These are phyloP conservation scores for Pseudomyrmex gracilis DNA, from an alignment of 1,140 invertebrate species.

Conservation along the genomic window DNA sequence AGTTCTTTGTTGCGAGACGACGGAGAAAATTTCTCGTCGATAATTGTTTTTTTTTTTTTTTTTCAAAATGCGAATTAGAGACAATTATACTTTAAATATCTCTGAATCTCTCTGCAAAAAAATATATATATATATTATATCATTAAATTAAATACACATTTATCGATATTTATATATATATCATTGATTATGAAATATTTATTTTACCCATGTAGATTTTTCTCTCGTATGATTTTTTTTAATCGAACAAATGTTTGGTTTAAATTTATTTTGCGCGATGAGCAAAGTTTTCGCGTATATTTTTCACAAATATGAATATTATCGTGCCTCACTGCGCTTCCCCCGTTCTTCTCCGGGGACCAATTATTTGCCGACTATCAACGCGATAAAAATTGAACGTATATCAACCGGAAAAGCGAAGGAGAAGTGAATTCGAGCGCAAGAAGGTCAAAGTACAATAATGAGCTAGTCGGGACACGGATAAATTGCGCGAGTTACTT, in stretches of 20 bases:
- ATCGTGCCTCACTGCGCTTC: not conserved
- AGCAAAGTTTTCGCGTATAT: not conserved
- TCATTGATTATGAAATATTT: conserved; percentile 33
- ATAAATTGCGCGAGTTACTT: conserved; percentile 67
- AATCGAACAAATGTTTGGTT: conserved; percentile 34
- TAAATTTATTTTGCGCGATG: conserved; percentile 48
- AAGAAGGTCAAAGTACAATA: conserved; percentile 54
- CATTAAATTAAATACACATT: too few species aligned
- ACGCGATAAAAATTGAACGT: conserved; percentile 26
- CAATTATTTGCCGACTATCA: conserved; percentile 43
- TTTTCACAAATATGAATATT: conserved; percentile 18
- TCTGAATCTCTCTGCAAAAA: too few species aligned
- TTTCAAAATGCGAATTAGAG: too few species aligned
- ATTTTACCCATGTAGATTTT: conserved; percentile 11
- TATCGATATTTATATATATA: not conserved
- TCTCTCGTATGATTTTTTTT: not conserved
- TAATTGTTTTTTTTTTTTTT: too few species aligned
- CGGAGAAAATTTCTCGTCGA: too few species aligned
- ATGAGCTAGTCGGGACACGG: conserved; percentile 61
- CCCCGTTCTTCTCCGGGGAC: not conserved
- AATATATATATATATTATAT: too few species aligned
- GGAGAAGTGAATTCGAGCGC: not conserved
- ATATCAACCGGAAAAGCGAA: not conserved
- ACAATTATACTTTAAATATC: too few species aligned
- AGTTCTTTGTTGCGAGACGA: not conserved